Conservation (phyloP, 2,113 vertebrate species). For the Girardinichthys multiradiatus region DNA sequence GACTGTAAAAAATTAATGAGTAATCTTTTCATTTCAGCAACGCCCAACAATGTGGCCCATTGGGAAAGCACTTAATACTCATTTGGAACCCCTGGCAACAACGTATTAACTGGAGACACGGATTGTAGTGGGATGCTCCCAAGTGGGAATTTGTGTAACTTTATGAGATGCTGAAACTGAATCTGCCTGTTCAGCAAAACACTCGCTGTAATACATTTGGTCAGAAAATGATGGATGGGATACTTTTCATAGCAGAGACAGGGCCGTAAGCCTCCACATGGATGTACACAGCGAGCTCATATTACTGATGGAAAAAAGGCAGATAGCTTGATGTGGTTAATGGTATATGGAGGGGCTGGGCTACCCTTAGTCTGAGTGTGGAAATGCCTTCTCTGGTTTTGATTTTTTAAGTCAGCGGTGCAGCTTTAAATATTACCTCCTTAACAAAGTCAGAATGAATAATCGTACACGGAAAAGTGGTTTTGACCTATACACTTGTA, state of each 20-base stretch:
- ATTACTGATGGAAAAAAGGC: constrained; percentile 10
- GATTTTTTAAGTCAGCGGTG: neutral
- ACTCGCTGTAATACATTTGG: constrained; percentile 21
- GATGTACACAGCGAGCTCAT: constrained; percentile 35
- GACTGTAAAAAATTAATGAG: constrained; percentile 15
- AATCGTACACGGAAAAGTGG: neutral
- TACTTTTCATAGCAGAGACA: constrained; percentile 31
- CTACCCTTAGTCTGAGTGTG: constrained; percentile 1
- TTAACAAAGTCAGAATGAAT: neutral
- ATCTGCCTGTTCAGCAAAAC: constrained; percentile 37
- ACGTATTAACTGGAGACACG: neutral
- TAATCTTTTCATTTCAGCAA: constrained; percentile 21
- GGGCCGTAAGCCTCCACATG: constrained; percentile 7
- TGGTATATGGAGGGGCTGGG: constrained; percentile 4
- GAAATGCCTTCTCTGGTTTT: neutral
- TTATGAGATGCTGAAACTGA: constrained; percentile 18
- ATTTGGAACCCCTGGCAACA: neutral
- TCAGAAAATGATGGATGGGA: constrained; percentile 43
- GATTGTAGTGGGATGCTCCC: constrained; percentile 18
- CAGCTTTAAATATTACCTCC: neutral
- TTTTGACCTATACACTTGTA: neutral
- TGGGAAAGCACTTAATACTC: constrained; percentile 33
- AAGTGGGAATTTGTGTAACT: constrained; percentile 14
- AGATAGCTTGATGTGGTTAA: constrained; percentile 23
- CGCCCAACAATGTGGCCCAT: constrained; percentile 40